These are phyloP conservation scores for Eurois occulta DNA, from an alignment of 2,888 invertebrate genomes.

Conservation along the genomic window DNA sequence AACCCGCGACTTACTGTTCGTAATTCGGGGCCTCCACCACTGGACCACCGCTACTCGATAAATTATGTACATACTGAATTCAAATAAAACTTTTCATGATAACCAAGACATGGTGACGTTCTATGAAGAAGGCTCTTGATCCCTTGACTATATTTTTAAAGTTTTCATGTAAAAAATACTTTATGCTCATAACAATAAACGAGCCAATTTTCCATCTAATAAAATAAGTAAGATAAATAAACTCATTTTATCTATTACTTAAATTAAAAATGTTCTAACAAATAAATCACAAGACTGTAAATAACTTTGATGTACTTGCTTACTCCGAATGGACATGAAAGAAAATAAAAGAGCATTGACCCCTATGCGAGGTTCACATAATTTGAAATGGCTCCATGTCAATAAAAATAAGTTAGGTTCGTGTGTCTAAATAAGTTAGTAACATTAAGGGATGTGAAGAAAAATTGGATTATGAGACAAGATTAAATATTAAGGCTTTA, in stretches of 20 bases:
- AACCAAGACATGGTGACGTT: not conserved
- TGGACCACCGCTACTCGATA: too few species aligned
- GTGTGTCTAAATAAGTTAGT: not conserved
- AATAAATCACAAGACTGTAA: conserved; percentile 44
- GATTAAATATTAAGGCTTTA: not conserved
- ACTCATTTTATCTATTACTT: conserved; percentile 25
- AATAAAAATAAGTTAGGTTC: conserved; percentile 2
- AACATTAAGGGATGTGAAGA: not conserved
- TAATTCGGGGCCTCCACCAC: too few species aligned
- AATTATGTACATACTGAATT: too few species aligned
- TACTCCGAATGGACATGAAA: conserved; percentile 21
- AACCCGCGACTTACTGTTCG: too few species aligned
- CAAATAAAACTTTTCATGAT: not conserved
- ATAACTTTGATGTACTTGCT: conserved; percentile 41
- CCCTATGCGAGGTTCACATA: conserved; percentile 16
- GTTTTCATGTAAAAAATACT: not conserved
- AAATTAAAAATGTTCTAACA: conserved; percentile 35
- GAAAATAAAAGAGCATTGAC: conserved; percentile 36
- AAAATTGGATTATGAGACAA: not conserved
- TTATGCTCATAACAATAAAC: conserved; percentile 3
- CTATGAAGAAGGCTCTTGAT: not conserved
- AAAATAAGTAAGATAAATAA: conserved; percentile 17
- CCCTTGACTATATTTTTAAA: not conserved
- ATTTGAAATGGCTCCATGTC: conserved; percentile 24
- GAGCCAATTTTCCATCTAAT: not conserved